Evolutionary conservation across 1,140 invertebrate genomes (phyloP).

Genomic region (Drosophila nasuta): DNA sequence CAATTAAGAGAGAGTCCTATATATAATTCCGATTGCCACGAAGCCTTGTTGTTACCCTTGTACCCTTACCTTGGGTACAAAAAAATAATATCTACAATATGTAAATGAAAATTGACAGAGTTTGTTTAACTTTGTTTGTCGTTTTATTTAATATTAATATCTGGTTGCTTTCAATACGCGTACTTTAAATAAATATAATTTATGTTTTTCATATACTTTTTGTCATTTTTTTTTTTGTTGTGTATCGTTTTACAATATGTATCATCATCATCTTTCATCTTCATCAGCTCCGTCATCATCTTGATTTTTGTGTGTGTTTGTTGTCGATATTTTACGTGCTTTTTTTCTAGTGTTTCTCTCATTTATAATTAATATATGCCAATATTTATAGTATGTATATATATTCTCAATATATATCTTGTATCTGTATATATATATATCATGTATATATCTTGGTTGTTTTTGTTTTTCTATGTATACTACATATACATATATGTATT

Average conservation of each 20-base stretch:
- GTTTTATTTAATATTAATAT: conserved; percentile 84
- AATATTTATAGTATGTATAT: conserved; percentile 77
- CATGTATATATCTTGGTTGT: conserved; percentile 45
- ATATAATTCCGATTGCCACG: conserved; percentile 3
- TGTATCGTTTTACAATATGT: conserved; percentile 79
- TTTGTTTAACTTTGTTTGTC: conserved; percentile 74
- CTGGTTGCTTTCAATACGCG: conserved; percentile 81
- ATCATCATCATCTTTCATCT: conserved; percentile 46
- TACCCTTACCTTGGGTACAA: not conserved
- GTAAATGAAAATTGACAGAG: conserved; percentile 24
- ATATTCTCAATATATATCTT: conserved; percentile 68
- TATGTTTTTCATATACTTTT: conserved; percentile 70
- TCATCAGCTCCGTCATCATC: conserved; percentile 41
- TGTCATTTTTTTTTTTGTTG: conserved; percentile 27
- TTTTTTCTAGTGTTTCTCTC: conserved; percentile 58
- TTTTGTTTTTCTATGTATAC: conserved; percentile 68
- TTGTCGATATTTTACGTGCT: conserved; percentile 41
- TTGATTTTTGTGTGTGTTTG: conserved; percentile 20
- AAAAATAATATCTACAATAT: not conserved
- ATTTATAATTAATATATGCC: conserved; percentile 68
- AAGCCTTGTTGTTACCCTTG: not conserved
- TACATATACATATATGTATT: conserved; percentile 51
- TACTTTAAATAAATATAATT: conserved; percentile 84
- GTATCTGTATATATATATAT: conserved; percentile 49
- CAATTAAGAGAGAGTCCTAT: not conserved